phyloP scores from a whole-genome alignment of 1,140 invertebrate species.

The Diorhabda elongata region DNA sequence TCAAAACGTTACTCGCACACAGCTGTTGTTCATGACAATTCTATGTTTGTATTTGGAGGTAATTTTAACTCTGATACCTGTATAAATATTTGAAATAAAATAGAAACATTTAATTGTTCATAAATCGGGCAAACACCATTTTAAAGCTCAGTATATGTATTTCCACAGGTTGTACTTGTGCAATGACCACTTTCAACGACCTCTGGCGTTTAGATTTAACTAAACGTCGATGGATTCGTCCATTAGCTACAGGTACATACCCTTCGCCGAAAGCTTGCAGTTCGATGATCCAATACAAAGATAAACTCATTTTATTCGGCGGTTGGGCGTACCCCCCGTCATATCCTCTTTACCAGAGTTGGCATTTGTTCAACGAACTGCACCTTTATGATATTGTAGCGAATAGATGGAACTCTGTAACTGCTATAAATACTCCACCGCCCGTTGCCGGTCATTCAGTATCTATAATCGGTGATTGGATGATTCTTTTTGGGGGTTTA shows the following conservation, averaged over 20 bases:
- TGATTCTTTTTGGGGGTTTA: constrained; percentile 89
- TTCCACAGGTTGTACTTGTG: constrained; percentile 73
- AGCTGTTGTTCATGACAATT: constrained; percentile 76
- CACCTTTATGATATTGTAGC: constrained; percentile 81
- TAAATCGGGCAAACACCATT: too few relatives aligned
- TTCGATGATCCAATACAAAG: constrained; percentile 80
- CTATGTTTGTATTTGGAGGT: constrained; percentile 91
- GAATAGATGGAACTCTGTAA: constrained; percentile 78
- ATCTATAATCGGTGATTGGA: constrained; percentile 76
- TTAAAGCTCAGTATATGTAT: too few relatives aligned
- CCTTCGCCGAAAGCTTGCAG: constrained; percentile 95
- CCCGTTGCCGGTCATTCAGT: constrained; percentile 92
- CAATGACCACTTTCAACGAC: constrained; percentile 95
- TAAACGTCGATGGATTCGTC: constrained; percentile 75
- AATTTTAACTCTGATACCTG: neutral
- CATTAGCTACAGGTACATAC: constrained; percentile 80
- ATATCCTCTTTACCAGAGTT: constrained; percentile 84
- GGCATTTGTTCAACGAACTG: constrained; percentile 87
- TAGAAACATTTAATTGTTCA: too few relatives aligned
- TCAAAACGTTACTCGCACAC: constrained; percentile 89
- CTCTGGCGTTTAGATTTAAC: constrained; percentile 90
- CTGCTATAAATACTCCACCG: constrained; percentile 60
- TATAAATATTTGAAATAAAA: too few relatives aligned
- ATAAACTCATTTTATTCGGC: constrained; percentile 82
- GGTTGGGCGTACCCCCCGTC: constrained; percentile 93